A percentile compares a stretch with the other conserved stretches of the same genome.
These are phyloP conservation scores for Zaprionus kolodkinae DNA, from an alignment of 1,140 invertebrate species.

Conservation along the genomic window DNA sequence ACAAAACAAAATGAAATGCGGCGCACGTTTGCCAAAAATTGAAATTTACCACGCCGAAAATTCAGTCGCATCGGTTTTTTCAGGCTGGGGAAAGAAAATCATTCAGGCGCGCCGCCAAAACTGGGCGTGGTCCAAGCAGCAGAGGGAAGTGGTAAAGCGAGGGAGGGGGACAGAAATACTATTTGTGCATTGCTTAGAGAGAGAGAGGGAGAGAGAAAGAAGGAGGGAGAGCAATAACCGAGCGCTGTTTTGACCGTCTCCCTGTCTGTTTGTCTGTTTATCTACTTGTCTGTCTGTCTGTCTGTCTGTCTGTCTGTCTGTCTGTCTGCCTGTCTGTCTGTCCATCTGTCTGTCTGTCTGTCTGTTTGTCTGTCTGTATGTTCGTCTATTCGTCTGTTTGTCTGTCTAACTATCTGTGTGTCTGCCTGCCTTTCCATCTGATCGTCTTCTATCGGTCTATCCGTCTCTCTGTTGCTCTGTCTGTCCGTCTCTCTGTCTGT, in stretches of 20 bases:
- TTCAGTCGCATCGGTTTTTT: neutral
- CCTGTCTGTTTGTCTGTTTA: neutral
- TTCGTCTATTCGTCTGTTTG: neutral
- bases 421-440: neutral
- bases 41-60: conserved; percentile 56
- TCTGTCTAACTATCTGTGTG: neutral
- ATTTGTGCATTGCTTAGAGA: conserved; percentile 19
- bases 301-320: neutral
- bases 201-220: neutral
- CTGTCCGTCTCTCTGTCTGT: neutral
- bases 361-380: neutral
- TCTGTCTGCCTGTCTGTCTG: too few relatives aligned
- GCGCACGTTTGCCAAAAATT: conserved; percentile 63
- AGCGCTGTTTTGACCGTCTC: neutral
- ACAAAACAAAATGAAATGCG: conserved; percentile 40
- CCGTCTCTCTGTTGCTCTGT: conserved; percentile 4
- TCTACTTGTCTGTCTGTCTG: neutral
- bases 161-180: neutral
- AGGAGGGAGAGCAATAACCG: neutral
- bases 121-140: conserved; percentile 17
- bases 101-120: conserved; percentile 41
- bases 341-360: neutral
- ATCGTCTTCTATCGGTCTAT: too few relatives aligned
- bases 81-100: conserved; percentile 1
- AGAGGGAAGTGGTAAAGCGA: too few relatives aligned